Evolutionary conservation across 2,888 invertebrate species (phyloP).

Genomic region (Brachypterus glaber): DNA sequence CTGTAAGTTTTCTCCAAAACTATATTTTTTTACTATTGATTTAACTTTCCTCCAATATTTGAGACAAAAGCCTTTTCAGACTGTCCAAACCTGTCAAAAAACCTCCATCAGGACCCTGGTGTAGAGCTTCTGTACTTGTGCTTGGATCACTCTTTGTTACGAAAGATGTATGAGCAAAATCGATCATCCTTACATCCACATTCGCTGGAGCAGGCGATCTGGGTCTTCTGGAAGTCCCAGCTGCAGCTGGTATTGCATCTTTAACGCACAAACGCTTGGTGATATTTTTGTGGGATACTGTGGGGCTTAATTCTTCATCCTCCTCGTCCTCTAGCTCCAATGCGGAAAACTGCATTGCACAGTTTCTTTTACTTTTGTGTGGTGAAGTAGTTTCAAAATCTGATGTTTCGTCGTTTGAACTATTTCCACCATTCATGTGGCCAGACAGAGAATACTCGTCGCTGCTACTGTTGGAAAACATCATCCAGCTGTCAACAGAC

Average conservation of each 20-base stretch:
- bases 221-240: conserved; percentile 29
- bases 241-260: conserved; percentile 10
- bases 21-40: too few relatives aligned
- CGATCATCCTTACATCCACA: conserved; percentile 88
- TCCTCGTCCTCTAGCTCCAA: conserved; percentile 36
- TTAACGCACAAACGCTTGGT: conserved; percentile 35
- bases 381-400: conserved; percentile 36
- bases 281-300: conserved; percentile 30
- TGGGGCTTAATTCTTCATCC: conserved; percentile 32
- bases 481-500: conserved; percentile 73
- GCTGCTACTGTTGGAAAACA: conserved; percentile 62
- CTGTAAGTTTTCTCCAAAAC: too few relatives aligned
- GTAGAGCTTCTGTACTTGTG: conserved; percentile 47
- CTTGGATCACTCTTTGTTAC: conserved; percentile 50
- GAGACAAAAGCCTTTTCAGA: conserved; percentile 66
- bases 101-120: conserved; percentile 84
- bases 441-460: conserved; percentile 47
- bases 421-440: conserved; percentile 27
- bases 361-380: conserved; percentile 28
- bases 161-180: conserved; percentile 91
- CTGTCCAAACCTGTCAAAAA: conserved; percentile 84
- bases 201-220: conserved; percentile 40
- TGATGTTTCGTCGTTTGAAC: conserved; percentile 37
- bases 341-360: conserved; percentile 33
- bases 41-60: conserved; percentile 57